Percentiles rank a stretch among this genome's conserved stretches.
These are phyloP conservation scores for Atta colombica DNA, from an alignment of 1,140 invertebrate genomes.

Conservation along the genomic window DNA sequence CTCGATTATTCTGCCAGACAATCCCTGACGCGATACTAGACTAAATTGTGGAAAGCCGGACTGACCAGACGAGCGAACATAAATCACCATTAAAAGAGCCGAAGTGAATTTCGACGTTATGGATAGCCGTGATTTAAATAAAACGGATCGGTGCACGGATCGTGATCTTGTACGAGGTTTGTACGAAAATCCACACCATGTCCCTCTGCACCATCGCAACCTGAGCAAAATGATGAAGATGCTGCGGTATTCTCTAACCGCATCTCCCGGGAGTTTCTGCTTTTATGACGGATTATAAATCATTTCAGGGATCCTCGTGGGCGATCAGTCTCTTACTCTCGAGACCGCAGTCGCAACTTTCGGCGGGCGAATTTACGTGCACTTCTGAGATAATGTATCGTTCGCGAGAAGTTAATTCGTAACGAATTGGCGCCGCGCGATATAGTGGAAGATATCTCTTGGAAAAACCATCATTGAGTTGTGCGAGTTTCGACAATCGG, in stretches of 20 bases:
- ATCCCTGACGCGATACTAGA: conserved; percentile 30
- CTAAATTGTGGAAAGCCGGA: conserved; percentile 59
- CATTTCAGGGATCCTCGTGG: conserved; percentile 61
- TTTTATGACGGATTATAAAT: conserved; percentile 73
- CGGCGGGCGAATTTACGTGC: conserved; percentile 65
- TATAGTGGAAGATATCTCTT: background rate
- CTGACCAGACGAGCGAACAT: conserved; percentile 28
- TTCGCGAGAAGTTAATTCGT: conserved; percentile 58
- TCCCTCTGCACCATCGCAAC: conserved; percentile 16
- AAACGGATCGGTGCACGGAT: conserved; percentile 51
- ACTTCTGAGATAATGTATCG: conserved; percentile 63
- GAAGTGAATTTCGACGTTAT: conserved; percentile 60
- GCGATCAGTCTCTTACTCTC: conserved; percentile 59
- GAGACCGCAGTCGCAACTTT: conserved; percentile 68
- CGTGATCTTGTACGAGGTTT: conserved; percentile 30
- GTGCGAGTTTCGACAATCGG: background rate
- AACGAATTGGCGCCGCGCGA: conserved; percentile 45
- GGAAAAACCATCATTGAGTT: conserved; percentile 24
- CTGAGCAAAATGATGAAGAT: conserved; percentile 72
- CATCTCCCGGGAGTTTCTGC: conserved; percentile 63
- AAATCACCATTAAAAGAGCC: conserved; percentile 73
- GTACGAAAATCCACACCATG: conserved; percentile 37
- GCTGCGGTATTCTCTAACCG: conserved; percentile 68
- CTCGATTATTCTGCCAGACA: conserved; percentile 56
- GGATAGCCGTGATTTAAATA: conserved; percentile 70